These are phyloP conservation scores for Mola mola DNA, from an alignment of 2,113 vertebrate species.

Conservation along the genomic window DNA sequence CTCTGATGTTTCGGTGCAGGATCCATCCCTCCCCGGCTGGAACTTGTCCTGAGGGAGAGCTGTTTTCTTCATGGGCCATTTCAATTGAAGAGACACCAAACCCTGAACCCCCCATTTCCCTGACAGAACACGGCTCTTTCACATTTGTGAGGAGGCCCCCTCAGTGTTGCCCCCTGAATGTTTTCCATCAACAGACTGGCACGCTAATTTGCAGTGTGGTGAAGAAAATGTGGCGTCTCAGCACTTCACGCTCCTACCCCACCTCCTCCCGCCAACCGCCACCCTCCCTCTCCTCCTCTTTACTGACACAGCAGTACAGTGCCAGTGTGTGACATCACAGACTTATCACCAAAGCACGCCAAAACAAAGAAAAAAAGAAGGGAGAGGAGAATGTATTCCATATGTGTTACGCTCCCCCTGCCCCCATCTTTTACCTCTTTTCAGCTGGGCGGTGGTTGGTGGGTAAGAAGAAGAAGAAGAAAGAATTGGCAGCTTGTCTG, in stretches of 20 bases:
- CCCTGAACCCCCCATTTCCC: not conserved
- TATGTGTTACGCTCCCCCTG: conserved; percentile 43
- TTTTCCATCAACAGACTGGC: conserved; percentile 69
- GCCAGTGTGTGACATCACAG: conserved; percentile 76
- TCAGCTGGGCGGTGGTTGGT: conserved; percentile 12
- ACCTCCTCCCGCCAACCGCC: conserved; percentile 1
- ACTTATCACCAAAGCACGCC: conserved; percentile 63
- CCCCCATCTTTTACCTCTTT: conserved; percentile 14
- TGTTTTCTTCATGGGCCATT: conserved; percentile 38
- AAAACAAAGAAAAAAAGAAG: conserved; percentile 59
- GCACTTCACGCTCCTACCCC: conserved; percentile 45
- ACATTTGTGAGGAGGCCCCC: conserved; percentile 44
- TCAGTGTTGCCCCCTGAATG: conserved; percentile 50
- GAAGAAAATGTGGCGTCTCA: conserved; percentile 66
- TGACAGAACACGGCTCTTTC: conserved; percentile 37
- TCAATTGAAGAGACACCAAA: conserved; percentile 61
- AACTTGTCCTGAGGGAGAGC: too few species aligned
- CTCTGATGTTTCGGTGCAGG: too few species aligned
- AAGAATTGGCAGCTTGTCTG: conserved; percentile 48
- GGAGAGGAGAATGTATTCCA: conserved; percentile 68
- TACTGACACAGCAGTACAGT: conserved; percentile 70
- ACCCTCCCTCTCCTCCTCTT: conserved; percentile 38
- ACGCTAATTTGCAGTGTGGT: conserved; percentile 72
- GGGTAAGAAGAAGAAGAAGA: conserved; percentile 33
- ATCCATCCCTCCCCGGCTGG: too few species aligned